Evolutionary conservation across 2,888 invertebrate species (phyloP).

Genomic region (Muschampia plurimacula): DNA sequence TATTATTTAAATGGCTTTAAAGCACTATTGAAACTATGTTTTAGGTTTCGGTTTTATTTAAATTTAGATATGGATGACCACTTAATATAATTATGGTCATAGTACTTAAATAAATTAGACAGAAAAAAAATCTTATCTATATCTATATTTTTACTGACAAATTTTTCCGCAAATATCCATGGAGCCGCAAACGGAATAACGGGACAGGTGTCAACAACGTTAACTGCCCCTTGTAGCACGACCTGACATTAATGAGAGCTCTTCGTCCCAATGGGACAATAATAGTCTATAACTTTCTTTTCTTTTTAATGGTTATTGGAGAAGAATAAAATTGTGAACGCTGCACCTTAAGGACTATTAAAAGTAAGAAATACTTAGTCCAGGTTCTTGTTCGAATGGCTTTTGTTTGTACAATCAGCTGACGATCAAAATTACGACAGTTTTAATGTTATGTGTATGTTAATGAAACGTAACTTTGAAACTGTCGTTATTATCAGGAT

Average conservation of each 20-base stretch:
- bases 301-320: conserved; percentile 44
- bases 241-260: conserved; percentile 32
- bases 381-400: conserved; percentile 4
- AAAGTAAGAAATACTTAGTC: conserved; percentile 30
- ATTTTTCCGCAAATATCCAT: conserved; percentile 2
- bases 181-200: conserved; percentile 15
- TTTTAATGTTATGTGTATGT: background rate
- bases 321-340: conserved; percentile 39
- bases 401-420: background rate
- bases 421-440: background rate
- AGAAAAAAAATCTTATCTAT: too few relatives aligned
- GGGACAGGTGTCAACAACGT: conserved; percentile 33
- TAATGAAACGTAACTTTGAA: background rate
- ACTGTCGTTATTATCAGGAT: background rate
- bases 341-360: conserved; percentile 37
- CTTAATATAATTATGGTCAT: too few relatives aligned
- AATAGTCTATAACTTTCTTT: conserved; percentile 36
- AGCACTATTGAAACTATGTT: too few relatives aligned
- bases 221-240: conserved; percentile 28
- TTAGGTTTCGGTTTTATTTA: too few relatives aligned
- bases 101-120: too few relatives aligned
- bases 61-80: too few relatives aligned
- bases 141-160: background rate
- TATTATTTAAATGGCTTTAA: too few relatives aligned
- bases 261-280: conserved; percentile 35